Conservation (phyloP, 1,140 invertebrate genomes). For the Monochamus saltuarius region DNA sequence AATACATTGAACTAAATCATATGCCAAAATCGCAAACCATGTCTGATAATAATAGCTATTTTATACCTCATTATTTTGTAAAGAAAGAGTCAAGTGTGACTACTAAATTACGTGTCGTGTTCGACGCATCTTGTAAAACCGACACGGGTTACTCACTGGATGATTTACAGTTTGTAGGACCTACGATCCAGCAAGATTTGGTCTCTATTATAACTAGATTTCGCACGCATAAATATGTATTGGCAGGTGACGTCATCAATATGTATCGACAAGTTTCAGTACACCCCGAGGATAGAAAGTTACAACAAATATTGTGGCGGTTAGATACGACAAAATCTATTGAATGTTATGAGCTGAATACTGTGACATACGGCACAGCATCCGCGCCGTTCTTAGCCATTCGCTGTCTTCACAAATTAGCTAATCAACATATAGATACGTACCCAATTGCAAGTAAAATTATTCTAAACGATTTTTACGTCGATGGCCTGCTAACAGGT, state of each 20-base stretch:
- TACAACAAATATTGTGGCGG: constrained; percentile 40
- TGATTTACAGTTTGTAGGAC: constrained; percentile 44
- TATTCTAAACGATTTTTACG: constrained; percentile 48
- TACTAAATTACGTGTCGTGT: constrained; percentile 36
- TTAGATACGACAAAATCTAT: constrained; percentile 25
- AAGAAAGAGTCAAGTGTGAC: constrained; percentile 27
- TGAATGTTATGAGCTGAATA: constrained; percentile 34
- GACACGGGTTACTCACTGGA: constrained; percentile 43
- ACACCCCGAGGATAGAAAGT: constrained; percentile 29
- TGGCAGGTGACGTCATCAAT: constrained; percentile 42
- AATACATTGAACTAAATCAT: constrained; percentile 42
- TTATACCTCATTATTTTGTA: constrained; percentile 44
- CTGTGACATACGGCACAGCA: constrained; percentile 44
- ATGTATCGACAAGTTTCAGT: constrained; percentile 47
- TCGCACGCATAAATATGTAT: constrained; percentile 39
- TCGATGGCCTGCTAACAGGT: constrained; percentile 52
- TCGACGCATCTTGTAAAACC: constrained; percentile 39
- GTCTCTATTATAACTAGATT: constrained; percentile 41
- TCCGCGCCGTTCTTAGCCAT: constrained; percentile 43
- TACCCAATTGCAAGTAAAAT: constrained; percentile 42
- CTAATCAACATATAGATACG: constrained; percentile 33
- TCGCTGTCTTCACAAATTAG: constrained; percentile 37
- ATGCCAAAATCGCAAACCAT: constrained; percentile 28
- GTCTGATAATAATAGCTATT: constrained; percentile 22
- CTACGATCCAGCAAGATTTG: constrained; percentile 49